Evolutionary conservation across 2,888 invertebrate species (phyloP).

Genomic region (Drosophila borealis): DNA sequence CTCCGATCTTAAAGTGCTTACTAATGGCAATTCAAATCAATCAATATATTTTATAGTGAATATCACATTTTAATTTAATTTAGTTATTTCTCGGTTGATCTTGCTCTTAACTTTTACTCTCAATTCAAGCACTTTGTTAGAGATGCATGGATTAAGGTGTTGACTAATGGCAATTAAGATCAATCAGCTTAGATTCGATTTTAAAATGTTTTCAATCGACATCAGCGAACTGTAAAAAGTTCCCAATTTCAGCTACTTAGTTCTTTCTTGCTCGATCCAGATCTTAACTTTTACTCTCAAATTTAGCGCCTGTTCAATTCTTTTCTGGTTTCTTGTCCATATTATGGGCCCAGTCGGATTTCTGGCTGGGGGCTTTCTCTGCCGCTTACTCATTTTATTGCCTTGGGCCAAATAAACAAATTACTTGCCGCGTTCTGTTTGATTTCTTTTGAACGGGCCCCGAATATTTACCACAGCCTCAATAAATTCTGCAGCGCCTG

Average conservation of each 20-base stretch:
- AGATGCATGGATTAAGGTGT: no score
- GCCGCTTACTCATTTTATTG: conserved; percentile 76
- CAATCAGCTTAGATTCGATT: no score
- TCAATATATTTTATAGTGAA: no score
- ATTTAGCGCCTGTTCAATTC: conserved; percentile 25
- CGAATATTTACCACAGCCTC: conserved; percentile 78
- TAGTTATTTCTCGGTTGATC: no score
- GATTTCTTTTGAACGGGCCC: conserved; percentile 78
- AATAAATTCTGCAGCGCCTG: conserved; percentile 75
- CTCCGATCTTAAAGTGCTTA: no score
- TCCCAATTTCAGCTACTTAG: background rate
- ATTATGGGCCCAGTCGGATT: conserved; percentile 13
- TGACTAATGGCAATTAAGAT: no score
- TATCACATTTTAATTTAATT: no score
- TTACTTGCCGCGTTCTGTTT: conserved; percentile 74
- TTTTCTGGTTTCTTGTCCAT: conserved; percentile 5
- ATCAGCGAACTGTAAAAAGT: no score
- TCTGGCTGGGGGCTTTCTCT: conserved; percentile 55
- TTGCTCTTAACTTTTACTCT: no score
- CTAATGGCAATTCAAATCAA: no score
- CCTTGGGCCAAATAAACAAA: conserved; percentile 75
- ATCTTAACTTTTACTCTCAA: background rate
- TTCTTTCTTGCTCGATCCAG: background rate
- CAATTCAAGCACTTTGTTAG: no score
- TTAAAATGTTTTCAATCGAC: background rate